Conservation (phyloP, 1,140 invertebrate genomes). For the Apis cerana region DNA sequence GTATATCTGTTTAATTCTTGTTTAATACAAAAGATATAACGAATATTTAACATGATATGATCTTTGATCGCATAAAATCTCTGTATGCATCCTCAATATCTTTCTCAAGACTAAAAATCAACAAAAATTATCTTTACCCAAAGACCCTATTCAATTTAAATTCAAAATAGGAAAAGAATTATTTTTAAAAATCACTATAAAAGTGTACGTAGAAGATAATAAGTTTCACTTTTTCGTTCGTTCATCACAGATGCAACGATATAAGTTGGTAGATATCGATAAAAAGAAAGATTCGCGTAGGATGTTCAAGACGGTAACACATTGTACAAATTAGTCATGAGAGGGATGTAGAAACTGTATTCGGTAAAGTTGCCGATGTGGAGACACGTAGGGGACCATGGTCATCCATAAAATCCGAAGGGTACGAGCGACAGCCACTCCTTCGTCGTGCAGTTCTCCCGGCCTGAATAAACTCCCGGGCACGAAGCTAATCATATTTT, state of each 20-base stretch:
- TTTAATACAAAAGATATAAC: too few species aligned
- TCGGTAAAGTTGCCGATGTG: constrained; percentile 43
- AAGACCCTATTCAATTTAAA: too few species aligned
- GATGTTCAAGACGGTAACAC: constrained; percentile 6
- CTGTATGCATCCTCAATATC: background rate
- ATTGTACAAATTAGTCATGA: constrained; percentile 48
- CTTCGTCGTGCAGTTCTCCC: constrained; percentile 48
- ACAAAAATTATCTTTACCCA: too few species aligned
- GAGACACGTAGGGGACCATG: constrained; percentile 62
- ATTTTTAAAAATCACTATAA: too few species aligned
- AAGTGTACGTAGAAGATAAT: background rate
- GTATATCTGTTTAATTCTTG: too few species aligned
- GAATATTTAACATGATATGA: background rate
- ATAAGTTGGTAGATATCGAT: background rate
- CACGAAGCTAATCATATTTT: constrained; percentile 80
- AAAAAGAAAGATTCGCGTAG: background rate
- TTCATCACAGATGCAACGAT: background rate
- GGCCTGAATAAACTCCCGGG: constrained; percentile 67
- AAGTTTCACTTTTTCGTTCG: background rate
- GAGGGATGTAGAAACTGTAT: constrained; percentile 32
- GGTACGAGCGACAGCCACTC: constrained; percentile 65
- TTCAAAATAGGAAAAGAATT: too few species aligned
- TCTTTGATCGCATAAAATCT: background rate
- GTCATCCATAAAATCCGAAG: constrained; percentile 71
- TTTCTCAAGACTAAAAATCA: background rate